Percentiles rank a stretch among this genome's conserved stretches.
Evolutionary conservation across 1,140 invertebrate species (phyloP).

Genomic region (Euwallacea fornicatus): DNA sequence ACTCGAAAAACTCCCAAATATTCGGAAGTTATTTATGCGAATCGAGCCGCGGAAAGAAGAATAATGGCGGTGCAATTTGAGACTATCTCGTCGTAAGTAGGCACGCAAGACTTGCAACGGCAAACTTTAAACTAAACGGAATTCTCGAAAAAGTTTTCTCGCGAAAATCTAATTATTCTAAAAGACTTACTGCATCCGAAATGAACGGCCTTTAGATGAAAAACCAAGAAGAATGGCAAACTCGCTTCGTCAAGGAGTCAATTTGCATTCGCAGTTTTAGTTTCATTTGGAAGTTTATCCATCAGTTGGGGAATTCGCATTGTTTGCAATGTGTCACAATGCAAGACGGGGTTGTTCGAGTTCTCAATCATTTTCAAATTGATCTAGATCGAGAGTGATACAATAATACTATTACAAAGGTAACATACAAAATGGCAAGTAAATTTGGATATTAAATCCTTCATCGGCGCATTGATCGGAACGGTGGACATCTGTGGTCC

Average conservation of each 20-base stretch:
- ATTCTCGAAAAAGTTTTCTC: neutral
- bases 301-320: too few species aligned
- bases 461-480: too few species aligned
- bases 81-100: neutral
- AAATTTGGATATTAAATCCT: too few species aligned
- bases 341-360: too few species aligned
- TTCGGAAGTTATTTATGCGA: neutral
- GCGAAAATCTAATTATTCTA: conserved; percentile 5
- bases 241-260: neutral
- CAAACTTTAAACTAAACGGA: conserved; percentile 7
- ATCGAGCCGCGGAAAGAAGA: neutral
- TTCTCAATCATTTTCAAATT: too few species aligned
- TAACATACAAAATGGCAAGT: too few species aligned
- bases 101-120: neutral
- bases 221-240: conserved; percentile 1
- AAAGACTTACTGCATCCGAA: conserved; percentile 6
- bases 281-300: too few species aligned
- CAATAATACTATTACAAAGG: too few species aligned
- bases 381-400: too few species aligned
- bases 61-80: neutral
- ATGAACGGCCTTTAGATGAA: conserved; percentile 3
- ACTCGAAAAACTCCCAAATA: neutral
- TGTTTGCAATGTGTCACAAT: too few species aligned
- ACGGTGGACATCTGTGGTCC: too few species aligned
- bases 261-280: neutral